phyloP scores from a whole-genome alignment of 2,888 invertebrate genomes.

The Pyrocoelia pectoralis region DNA sequence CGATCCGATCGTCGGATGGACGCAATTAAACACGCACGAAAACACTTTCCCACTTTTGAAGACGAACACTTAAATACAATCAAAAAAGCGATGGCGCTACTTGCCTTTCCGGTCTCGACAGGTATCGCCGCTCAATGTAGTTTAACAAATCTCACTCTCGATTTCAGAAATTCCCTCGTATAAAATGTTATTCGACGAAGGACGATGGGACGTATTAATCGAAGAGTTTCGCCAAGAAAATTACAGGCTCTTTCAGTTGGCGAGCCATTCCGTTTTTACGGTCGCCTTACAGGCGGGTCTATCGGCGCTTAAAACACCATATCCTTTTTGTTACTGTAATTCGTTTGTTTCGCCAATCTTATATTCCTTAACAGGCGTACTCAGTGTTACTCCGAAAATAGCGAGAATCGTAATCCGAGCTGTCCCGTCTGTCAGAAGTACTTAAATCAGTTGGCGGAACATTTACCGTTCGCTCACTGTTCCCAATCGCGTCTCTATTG shows the following conservation, averaged over 20 bases:
- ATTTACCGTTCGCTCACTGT: constrained; percentile 94
- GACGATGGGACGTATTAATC: constrained; percentile 85
- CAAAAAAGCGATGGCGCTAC: constrained; percentile 93
- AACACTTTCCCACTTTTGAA: constrained; percentile 88
- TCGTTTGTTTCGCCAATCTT: background rate
- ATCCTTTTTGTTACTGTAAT: constrained; percentile 61
- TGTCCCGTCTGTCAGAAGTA: constrained; percentile 94
- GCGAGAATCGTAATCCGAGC: constrained; percentile 76
- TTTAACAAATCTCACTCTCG: too few species aligned
- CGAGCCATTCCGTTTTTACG: constrained; percentile 89
- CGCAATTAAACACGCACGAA: constrained; percentile 94
- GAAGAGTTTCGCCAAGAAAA: constrained; percentile 94
- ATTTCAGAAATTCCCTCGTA: constrained; percentile 75
- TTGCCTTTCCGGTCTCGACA: constrained; percentile 90
- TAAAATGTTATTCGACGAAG: constrained; percentile 69
- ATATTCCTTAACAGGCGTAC: constrained; percentile 50
- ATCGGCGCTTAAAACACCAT: constrained; percentile 94
- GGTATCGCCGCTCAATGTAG: constrained; percentile 61
- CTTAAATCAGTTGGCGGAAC: constrained; percentile 83
- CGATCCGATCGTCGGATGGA: constrained; percentile 85
- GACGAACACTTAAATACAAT: constrained; percentile 87
- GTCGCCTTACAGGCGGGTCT: constrained; percentile 93
- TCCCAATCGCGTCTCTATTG: constrained; percentile 96
- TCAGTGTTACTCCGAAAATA: constrained; percentile 75
- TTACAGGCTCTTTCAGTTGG: constrained; percentile 92